Conservation (phyloP, 1,140 invertebrate genomes). For the Odontomachus brunneus region DNA sequence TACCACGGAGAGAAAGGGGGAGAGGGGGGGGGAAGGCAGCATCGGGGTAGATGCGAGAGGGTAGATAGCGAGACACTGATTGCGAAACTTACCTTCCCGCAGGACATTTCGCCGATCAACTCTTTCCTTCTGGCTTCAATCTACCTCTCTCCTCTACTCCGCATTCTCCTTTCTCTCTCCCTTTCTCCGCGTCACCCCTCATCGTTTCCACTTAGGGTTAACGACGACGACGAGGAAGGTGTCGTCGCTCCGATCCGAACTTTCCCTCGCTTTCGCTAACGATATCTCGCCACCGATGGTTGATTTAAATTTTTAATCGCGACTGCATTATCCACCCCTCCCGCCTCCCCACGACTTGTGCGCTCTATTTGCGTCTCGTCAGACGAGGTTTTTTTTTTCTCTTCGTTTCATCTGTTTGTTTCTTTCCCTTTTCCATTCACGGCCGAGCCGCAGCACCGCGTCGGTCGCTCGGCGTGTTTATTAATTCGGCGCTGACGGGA, state of each 20-base stretch:
- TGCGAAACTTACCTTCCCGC: slow-evolving; percentile 54
- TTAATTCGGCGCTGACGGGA: neutral
- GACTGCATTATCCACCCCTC: neutral
- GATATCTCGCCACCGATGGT: slow-evolving; percentile 1
- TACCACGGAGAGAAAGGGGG: neutral
- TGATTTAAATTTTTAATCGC: slow-evolving; percentile 53
- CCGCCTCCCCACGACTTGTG: too few species aligned
- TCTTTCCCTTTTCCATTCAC: too few species aligned
- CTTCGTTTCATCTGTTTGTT: too few species aligned
- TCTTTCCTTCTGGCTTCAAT: slow-evolving; percentile 25
- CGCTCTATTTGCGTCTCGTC: too few species aligned
- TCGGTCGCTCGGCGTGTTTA: neutral
- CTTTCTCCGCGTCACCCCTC: neutral
- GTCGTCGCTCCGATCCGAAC: slow-evolving; percentile 2
- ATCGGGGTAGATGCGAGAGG: neutral
- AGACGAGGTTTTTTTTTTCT: too few species aligned
- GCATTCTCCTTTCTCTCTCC: neutral
- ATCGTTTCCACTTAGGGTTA: slow-evolving; percentile 22
- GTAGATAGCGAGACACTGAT: slow-evolving; percentile 35
- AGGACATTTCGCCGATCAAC: slow-evolving; percentile 53
- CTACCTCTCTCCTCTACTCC: neutral
- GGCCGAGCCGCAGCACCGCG: too few species aligned
- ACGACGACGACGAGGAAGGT: neutral
- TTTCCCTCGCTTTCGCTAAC: slow-evolving; percentile 47
- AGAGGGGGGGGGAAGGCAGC: slow-evolving; percentile 1